Base-by-base conservation (phyloP, 2,113 vertebrate genomes). In the Cryptomyrus ogoouensis region DNA sequence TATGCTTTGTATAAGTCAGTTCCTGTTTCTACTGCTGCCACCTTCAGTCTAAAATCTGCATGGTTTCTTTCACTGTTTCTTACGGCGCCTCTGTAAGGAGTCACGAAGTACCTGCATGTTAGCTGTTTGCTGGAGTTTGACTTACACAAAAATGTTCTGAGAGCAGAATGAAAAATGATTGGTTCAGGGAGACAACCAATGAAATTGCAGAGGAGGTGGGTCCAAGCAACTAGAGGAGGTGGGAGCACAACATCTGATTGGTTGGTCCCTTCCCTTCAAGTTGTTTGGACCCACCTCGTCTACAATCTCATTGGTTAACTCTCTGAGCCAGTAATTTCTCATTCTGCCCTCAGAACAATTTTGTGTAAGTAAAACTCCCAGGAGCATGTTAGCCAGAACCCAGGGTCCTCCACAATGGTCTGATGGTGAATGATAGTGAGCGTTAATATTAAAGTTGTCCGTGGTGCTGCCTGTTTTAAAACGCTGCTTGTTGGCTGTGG, bases 401-500 rank as follows among this genome's bases (percentile, higher is more conserved):
- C 27, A 17, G 74, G 35, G 31, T 77, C 62, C n/a, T 66, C n/a
- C 58, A 66, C n/a, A 9, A 27, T 27, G 62, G n/a, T 31, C 10
- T 70, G 27, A 31, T 27, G 10, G 62, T 27, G n/a, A 70, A 70
- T 70, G n/a, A 31, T 31, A 31, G 62, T 31, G 62, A 27, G 27
- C 3, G 10, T 31, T 31, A 27, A 13, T 31, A 27, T 66, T 66
- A 66, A 12, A 70, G 83, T 1, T 47, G 44, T 44, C 83, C 24
- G 1, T 47, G 21, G 0, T 47, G 44, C 19, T 46, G 80, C 42
- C 80, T 83, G 80, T 44, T 46, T 83, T 47, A 46, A 83, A 42
- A 46, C 2, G 42, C 13, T 46, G 83, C 42, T 84, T 44, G 21
- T 93, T 92, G 91, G 66, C 42, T 94, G 88, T 93, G 94, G 89